Evolutionary conservation across 2,797 vertebrate species (phyloP).

Genomic region (Arrhamphus sclerolepis): DNA sequence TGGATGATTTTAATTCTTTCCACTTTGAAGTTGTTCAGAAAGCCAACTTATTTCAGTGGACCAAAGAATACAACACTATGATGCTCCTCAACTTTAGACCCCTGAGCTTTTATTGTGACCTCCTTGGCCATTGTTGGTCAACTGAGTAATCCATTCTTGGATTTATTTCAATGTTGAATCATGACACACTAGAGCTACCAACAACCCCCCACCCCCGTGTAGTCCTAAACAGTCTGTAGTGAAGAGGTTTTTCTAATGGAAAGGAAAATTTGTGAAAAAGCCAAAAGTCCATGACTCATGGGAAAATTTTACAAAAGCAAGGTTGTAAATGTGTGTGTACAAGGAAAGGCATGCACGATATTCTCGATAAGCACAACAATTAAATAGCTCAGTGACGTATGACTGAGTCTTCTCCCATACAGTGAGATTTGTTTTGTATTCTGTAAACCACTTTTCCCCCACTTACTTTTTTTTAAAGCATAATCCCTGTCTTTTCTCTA

Average conservation of each 20-base stretch:
- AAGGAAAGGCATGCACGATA: constrained; percentile 33
- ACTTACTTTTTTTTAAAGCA: constrained; percentile 7
- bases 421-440: neutral
- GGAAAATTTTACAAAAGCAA: constrained; percentile 35
- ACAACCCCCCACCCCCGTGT: too few relatives aligned
- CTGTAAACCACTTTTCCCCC: constrained; percentile 15
- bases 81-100: too few relatives aligned
- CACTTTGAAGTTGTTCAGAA: too few relatives aligned
- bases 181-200: too few relatives aligned
- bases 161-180: too few relatives aligned
- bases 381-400: constrained; percentile 10
- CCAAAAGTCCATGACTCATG: constrained; percentile 21
- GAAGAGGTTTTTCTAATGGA: constrained; percentile 8
- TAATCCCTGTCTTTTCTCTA: constrained; percentile 19
- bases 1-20: too few relatives aligned
- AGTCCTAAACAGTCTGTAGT: constrained; percentile 11
- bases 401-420: neutral
- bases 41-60: too few relatives aligned
- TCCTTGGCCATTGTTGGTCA: too few relatives aligned
- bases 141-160: too few relatives aligned
- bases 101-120: too few relatives aligned
- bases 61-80: too few relatives aligned
- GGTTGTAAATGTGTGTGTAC: constrained; percentile 20
- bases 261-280: constrained; percentile 25
- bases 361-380: constrained; percentile 21